phyloP scores from a whole-genome alignment of 2,113 vertebrate species.

The Ameiurus melas region DNA sequence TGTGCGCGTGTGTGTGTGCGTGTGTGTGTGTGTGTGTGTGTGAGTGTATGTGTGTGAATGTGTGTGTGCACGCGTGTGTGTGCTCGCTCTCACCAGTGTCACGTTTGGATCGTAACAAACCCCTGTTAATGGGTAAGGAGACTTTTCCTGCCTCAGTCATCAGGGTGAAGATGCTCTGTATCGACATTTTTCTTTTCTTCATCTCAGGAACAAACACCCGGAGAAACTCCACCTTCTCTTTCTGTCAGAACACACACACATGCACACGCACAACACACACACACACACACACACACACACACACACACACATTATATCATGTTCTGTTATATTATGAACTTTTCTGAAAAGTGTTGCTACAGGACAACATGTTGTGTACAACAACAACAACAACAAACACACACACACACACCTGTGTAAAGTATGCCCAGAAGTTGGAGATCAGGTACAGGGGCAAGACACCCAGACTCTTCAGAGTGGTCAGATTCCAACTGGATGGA shows the following conservation, averaged over 20 bases:
- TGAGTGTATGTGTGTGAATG: not conserved
- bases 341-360: not conserved
- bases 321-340: not conserved
- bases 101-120: conserved; percentile 30
- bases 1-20: no score
- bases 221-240: conserved; percentile 49
- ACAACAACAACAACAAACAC: not conserved
- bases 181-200: accelerated
- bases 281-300: not conserved
- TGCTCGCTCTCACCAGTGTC: conserved; percentile 55
- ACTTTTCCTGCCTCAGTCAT: conserved; percentile 33
- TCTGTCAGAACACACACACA: conserved; percentile 51
- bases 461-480: conserved; percentile 62
- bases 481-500: conserved; percentile 58
- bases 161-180: not conserved
- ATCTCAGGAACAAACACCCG: conserved; percentile 50
- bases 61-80: not conserved
- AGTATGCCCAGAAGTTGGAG: conserved; percentile 59
- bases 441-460: conserved; percentile 65
- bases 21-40: no score
- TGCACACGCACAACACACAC: not conserved
- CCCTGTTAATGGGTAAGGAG: not conserved
- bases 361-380: not conserved
- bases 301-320: not conserved
- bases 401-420: conserved; percentile 58